Base-by-base conservation (phyloP, 2,888 invertebrate genomes). In the Nymphalis polychloros region DNA sequence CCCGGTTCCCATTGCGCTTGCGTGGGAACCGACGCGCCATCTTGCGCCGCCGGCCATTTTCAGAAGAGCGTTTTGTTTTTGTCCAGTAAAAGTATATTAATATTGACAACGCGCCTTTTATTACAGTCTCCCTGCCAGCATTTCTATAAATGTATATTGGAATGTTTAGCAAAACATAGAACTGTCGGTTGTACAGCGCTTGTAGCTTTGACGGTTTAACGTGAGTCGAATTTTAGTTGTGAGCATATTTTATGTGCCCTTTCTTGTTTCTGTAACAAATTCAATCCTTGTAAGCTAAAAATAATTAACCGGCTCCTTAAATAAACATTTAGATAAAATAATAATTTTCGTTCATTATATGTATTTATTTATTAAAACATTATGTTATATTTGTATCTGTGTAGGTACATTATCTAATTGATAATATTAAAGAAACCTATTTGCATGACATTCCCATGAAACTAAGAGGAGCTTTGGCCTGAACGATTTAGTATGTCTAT, bases 11-110 rank as follows among this genome's bases (percentile, higher is more conserved):
- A 89, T 77, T 82, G 82, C 82, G 83, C 83, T 74, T 81, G 85
- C 90, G 90, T 91, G 91, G 90, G 90, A 91, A 90, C 81, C 79
- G 66, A 13, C 70, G 72, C 83, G 83, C 82, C 84, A 84, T 84
- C 84, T 84, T 84, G 84, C 78, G 76, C 66, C 75, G 79, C 75
- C 74, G 77, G 79, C 82, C 84, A 82, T 87, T 85, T 86, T 81
- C 79, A 79, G 75, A 69, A 74, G 68, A 63, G 72, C 74, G 63
- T 69, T 70, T 60, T 70, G 76, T 81, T 86, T 86, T 87, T 86
- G 81, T 81, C 77, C 73, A 73, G 78, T 78, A 80, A 79, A 79
- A 83, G 78, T 75, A 73, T 80, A 81, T 82, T 79, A 75, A 74
- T 77, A 75, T 76, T 74, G 72, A 68, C 76, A 68, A 63, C 68